Conservation (phyloP, 2,113 vertebrate genomes). For the Trachemys scripta region DNA sequence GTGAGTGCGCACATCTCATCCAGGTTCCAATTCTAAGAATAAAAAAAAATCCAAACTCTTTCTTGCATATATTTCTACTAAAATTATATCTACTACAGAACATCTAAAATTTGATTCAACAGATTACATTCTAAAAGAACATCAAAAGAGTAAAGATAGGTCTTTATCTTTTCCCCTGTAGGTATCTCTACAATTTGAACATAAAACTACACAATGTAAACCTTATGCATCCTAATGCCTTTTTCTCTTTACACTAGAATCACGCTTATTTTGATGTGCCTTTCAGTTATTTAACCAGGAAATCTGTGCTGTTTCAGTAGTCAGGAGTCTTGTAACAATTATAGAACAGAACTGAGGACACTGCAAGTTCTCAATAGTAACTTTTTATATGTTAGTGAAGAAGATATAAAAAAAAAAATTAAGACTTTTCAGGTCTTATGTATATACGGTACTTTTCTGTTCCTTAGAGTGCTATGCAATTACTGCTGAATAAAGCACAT, state of each 20-base stretch:
- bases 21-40: conserved; percentile 37
- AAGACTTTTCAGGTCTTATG: background rate
- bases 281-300: conserved; percentile 4
- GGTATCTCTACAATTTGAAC: background rate
- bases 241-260: background rate
- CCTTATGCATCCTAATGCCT: background rate
- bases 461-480: background rate
- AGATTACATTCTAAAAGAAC: conserved; percentile 10
- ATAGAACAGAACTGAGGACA: background rate
- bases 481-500: background rate
- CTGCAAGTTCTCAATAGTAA: background rate
- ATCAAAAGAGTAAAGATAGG: background rate
- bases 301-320: background rate
- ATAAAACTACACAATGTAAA: background rate
- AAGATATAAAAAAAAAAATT: background rate
- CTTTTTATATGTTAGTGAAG: background rate
- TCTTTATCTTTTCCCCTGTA: background rate
- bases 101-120: background rate
- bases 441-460: background rate
- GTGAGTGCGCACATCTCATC: background rate
- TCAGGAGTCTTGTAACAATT: background rate
- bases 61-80: background rate
- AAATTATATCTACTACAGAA: conserved; percentile 11
- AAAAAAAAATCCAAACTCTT: background rate
- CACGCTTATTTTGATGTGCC: background rate